Percentiles rank a stretch among this genome's conserved stretches.
Evolutionary conservation across 1,140 invertebrate genomes (phyloP).

Genomic region (Scaptomyza graminum): DNA sequence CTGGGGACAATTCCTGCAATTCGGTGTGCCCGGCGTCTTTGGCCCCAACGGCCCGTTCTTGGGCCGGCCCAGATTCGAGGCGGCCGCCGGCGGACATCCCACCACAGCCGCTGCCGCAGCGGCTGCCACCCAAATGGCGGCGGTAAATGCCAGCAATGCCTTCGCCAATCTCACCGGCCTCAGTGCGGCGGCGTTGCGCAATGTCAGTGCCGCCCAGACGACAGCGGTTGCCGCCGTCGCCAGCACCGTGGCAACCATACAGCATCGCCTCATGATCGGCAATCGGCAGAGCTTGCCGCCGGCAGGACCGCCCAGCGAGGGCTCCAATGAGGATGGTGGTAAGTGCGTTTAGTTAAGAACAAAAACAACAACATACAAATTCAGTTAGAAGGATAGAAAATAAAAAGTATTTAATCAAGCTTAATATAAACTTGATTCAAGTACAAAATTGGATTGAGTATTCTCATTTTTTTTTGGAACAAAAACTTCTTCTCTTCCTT

Average conservation of each 20-base stretch:
- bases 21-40: constrained; percentile 85
- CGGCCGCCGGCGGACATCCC: constrained; percentile 49
- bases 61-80: constrained; percentile 71
- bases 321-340: constrained; percentile 86
- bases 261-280: constrained; percentile 80
- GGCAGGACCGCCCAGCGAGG: constrained; percentile 85
- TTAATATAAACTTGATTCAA: too few relatives aligned
- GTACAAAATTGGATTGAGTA: too few relatives aligned
- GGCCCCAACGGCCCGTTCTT: constrained; percentile 81
- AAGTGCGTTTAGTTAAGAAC: constrained; percentile 43
- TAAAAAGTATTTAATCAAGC: too few relatives aligned
- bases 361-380: background rate
- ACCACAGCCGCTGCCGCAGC: constrained; percentile 67
- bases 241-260: constrained; percentile 77
- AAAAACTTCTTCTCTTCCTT: too few relatives aligned
- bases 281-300: constrained; percentile 79
- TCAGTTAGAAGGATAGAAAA: too few relatives aligned
- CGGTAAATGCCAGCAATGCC: constrained; percentile 80
- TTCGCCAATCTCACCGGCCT: constrained; percentile 82
- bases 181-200: constrained; percentile 75
- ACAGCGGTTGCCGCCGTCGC: constrained; percentile 78
- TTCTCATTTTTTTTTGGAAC: too few relatives aligned
- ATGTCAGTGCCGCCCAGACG: constrained; percentile 78
- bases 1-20: constrained; percentile 85
- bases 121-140: constrained; percentile 74